Evolutionary conservation across 2,113 vertebrate genomes (phyloP).

Genomic region (Pristiophorus japonicus): DNA sequence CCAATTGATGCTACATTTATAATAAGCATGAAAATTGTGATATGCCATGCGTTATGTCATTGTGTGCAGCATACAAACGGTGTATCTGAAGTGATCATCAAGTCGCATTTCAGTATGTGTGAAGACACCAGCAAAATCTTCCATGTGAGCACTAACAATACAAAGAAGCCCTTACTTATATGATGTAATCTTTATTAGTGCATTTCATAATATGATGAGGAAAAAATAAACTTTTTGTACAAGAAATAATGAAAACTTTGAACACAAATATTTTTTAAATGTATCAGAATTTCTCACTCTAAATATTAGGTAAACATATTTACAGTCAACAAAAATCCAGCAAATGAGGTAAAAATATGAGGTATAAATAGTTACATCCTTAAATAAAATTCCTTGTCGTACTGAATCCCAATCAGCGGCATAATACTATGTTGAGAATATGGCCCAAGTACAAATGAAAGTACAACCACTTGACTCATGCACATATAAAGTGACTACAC

Average conservation of each 20-base stretch:
- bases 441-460: slow-evolving; percentile 1
- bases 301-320: slow-evolving; percentile 52
- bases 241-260: slow-evolving; percentile 37
- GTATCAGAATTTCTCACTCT: slow-evolving; percentile 59
- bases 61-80: neutral
- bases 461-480: slow-evolving; percentile 16
- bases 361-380: slow-evolving; percentile 65
- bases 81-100: neutral
- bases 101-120: neutral
- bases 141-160: neutral
- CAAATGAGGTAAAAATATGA: slow-evolving; percentile 69
- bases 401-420: slow-evolving; percentile 49
- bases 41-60: neutral
- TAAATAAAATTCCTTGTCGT: slow-evolving; percentile 51
- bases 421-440: slow-evolving; percentile 35
- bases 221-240: slow-evolving; percentile 34
- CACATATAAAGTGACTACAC: slow-evolving; percentile 31
- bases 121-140: neutral
- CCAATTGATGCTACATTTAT: neutral
- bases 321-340: slow-evolving; percentile 56
- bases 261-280: slow-evolving; percentile 45
- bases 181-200: slow-evolving; percentile 36
- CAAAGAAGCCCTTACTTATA: neutral
- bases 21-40: neutral
- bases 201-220: slow-evolving; percentile 34